Percentiles rank a stretch among this genome's conserved stretches.
phyloP scores from a whole-genome alignment of 2,113 vertebrate genomes.

The Nesogale talazaci region DNA sequence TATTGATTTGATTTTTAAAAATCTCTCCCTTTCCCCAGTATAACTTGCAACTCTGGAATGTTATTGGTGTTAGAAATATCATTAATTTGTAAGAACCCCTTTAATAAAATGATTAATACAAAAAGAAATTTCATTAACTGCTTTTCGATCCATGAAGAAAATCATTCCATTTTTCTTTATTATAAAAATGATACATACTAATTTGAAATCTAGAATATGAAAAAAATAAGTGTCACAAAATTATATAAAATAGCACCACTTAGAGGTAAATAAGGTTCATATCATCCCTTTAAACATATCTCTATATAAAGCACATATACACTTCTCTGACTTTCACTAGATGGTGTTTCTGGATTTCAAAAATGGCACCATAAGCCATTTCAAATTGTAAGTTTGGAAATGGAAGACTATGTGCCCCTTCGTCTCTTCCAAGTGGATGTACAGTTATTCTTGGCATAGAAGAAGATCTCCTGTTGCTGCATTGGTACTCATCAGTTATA shows the following conservation, averaged over 20 bases:
- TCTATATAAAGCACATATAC: background rate
- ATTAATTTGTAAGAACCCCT: background rate
- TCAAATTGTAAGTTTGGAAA: background rate
- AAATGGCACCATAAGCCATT: conserved; percentile 11
- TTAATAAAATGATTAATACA: too few species aligned
- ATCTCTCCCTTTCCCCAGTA: conserved; percentile 58
- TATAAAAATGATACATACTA: background rate
- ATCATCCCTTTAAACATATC: background rate
- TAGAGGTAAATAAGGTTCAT: background rate
- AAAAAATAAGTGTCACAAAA: conserved; percentile 1
- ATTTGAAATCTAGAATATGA: background rate
- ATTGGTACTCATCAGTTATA: background rate
- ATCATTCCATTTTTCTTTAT: conserved; percentile 34
- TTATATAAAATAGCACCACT: background rate
- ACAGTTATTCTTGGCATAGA: background rate
- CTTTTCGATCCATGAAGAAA: conserved; percentile 36
- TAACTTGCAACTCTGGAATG: conserved; percentile 64
- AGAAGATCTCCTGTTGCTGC: background rate
- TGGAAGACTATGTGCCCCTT: background rate
- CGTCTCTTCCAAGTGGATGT: background rate
- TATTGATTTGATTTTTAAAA: conserved; percentile 65
- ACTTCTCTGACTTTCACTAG: conserved; percentile 21
- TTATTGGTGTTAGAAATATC: conserved; percentile 11
- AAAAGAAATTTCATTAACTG: background rate
- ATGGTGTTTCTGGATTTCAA: background rate